These are phyloP conservation scores for Drosophila punjabiensis DNA, from an alignment of 1,140 invertebrate genomes.

Conservation along the genomic window DNA sequence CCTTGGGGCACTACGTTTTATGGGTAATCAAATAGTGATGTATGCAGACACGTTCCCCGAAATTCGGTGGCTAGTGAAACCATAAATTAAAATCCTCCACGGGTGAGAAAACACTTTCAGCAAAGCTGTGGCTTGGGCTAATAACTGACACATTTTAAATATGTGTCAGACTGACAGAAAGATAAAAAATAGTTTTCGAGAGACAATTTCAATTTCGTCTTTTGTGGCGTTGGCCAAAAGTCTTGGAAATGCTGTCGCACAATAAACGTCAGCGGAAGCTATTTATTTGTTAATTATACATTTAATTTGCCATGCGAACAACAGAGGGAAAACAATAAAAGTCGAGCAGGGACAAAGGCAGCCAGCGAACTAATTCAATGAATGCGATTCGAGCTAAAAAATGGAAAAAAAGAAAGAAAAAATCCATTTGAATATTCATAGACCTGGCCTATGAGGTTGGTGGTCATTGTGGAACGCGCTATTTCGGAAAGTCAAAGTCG, in stretches of 20 bases:
- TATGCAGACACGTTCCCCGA: slow-evolving; percentile 7
- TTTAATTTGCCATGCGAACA: slow-evolving; percentile 74
- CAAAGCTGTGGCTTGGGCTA: slow-evolving; percentile 1
- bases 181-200: slow-evolving; percentile 24
- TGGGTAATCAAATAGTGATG: slow-evolving; percentile 26
- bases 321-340: slow-evolving; percentile 50
- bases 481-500: slow-evolving; percentile 62
- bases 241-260: slow-evolving; percentile 55
- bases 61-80: not conserved
- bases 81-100: slow-evolving; percentile 28
- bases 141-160: slow-evolving; percentile 33
- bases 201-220: slow-evolving; percentile 27
- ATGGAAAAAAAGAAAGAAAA: slow-evolving; percentile 20
- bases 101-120: slow-evolving; percentile 16
- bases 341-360: slow-evolving; percentile 23
- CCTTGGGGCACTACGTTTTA: slow-evolving; percentile 2
- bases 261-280: slow-evolving; percentile 78
- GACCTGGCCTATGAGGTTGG: slow-evolving; percentile 7
- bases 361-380: slow-evolving; percentile 30
- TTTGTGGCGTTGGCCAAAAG: slow-evolving; percentile 34
- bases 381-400: slow-evolving; percentile 38
- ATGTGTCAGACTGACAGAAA: slow-evolving; percentile 22
- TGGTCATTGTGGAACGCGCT: slow-evolving; percentile 30
- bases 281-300: slow-evolving; percentile 81
- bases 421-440: slow-evolving; percentile 69